Evolutionary conservation across 2,113 vertebrate genomes (phyloP).

Genomic region (Upupa epops): DNA sequence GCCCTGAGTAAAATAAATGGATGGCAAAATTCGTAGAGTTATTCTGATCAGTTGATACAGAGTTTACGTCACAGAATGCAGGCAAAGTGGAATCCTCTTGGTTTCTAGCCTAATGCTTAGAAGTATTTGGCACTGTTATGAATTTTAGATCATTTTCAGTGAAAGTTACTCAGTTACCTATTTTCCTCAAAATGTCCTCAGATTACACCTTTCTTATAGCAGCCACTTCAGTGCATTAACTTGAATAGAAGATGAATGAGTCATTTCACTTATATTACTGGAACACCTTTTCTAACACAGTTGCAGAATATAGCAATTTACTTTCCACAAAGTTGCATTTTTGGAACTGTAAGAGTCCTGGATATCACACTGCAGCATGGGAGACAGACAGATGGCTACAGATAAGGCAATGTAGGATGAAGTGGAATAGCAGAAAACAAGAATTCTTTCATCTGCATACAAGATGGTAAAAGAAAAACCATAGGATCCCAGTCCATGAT

Average conservation of each 20-base stretch:
- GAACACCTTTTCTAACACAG: not conserved
- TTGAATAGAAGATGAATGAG: not conserved
- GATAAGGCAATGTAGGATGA: not conserved
- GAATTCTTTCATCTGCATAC: not conserved
- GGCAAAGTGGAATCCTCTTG: not conserved
- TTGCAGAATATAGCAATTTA: not conserved
- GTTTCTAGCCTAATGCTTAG: not conserved
- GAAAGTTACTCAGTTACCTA: not conserved
- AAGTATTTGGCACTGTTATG: not conserved
- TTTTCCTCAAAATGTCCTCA: not conserved
- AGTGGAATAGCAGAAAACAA: not conserved
- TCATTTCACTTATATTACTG: not conserved
- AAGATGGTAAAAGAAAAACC: not conserved
- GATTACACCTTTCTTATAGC: not conserved
- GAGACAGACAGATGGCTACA: not conserved
- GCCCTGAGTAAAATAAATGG: slow-evolving; percentile 22
- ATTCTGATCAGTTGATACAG: not conserved
- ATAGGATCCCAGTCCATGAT: not conserved
- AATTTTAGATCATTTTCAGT: not conserved
- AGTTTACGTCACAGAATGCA: not conserved
- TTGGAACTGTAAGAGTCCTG: not conserved
- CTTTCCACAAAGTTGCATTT: not conserved
- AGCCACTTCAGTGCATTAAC: not conserved
- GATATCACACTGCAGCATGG: not conserved
- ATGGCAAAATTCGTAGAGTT: not conserved